phyloP scores from a whole-genome alignment of 1,140 invertebrate species.

The Sweltsa coloradensis region DNA sequence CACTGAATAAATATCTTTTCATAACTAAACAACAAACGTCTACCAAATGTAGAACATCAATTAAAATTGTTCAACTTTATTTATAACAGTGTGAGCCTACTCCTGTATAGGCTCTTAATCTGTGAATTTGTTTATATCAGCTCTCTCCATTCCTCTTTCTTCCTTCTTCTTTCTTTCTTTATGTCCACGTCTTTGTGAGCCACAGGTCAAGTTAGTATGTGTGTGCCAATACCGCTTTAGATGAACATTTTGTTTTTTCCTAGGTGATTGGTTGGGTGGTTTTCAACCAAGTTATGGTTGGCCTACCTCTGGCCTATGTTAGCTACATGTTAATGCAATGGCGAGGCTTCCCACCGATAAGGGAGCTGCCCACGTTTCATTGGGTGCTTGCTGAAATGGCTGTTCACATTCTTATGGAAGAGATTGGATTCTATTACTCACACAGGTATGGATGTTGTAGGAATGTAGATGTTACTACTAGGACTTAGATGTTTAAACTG shows the following conservation, averaged over 20 bases:
- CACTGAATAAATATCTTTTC: too few species aligned
- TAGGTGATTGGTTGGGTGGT: constrained; percentile 57
- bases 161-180: neutral
- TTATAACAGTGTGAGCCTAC: too few species aligned
- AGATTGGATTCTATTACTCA: constrained; percentile 78
- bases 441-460: constrained; percentile 50
- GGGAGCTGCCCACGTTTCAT: constrained; percentile 67
- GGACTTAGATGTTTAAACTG: too few species aligned
- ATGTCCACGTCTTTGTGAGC: neutral
- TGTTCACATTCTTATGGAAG: constrained; percentile 66
- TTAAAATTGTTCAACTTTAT: too few species aligned
- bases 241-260: constrained; percentile 16
- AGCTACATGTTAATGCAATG: constrained; percentile 50
- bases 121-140: too few species aligned
- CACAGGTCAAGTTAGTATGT: too few species aligned
- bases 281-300: constrained; percentile 66
- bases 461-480: too few species aligned
- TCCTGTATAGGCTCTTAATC: too few species aligned
- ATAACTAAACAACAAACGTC: too few species aligned
- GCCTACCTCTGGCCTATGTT: constrained; percentile 47
- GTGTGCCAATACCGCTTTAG: neutral
- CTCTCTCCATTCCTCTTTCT: constrained; percentile 2
- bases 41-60: too few species aligned
- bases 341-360: constrained; percentile 50
- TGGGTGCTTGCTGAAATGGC: constrained; percentile 69